Evolutionary conservation across 2,888 invertebrate genomes (phyloP).

Genomic region (Protophormia terraenovae): DNA sequence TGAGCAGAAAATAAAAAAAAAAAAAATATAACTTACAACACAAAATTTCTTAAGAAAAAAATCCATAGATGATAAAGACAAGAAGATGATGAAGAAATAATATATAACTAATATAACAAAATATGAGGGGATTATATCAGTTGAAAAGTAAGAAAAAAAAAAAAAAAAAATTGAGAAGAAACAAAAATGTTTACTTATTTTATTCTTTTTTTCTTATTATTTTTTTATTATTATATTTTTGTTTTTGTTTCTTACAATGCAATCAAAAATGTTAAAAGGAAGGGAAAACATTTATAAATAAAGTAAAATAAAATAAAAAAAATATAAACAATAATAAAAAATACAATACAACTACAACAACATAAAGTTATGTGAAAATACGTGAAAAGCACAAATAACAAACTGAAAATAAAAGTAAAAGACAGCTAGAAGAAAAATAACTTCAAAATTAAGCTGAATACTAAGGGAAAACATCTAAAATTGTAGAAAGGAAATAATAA

Average conservation of each 20-base stretch:
- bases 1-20: slow-evolving; percentile 1
- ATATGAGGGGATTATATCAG: slow-evolving; percentile 58
- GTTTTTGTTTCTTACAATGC: slow-evolving; percentile 47
- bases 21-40: slow-evolving; percentile 1
- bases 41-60: slow-evolving; percentile 16
- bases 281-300: slow-evolving; percentile 29
- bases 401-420: neutral
- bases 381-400: slow-evolving; percentile 39
- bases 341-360: neutral
- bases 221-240: neutral
- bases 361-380: slow-evolving; percentile 44
- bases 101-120: slow-evolving; percentile 52
- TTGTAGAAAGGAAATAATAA: neutral
- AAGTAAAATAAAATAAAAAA: slow-evolving; percentile 6
- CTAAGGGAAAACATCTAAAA: neutral
- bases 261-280: slow-evolving; percentile 51
- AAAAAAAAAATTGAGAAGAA: neutral
- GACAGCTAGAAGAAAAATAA: neutral
- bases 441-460: slow-evolving; percentile 26
- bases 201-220: neutral
- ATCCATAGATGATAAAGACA: slow-evolving; percentile 24
- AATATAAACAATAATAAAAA: neutral
- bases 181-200: slow-evolving; percentile 40
- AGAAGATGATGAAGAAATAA: slow-evolving; percentile 48
- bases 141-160: neutral